Evolutionary conservation across 2,113 vertebrate species (phyloP).

Genomic region (Epinephelus lanceolatus): DNA sequence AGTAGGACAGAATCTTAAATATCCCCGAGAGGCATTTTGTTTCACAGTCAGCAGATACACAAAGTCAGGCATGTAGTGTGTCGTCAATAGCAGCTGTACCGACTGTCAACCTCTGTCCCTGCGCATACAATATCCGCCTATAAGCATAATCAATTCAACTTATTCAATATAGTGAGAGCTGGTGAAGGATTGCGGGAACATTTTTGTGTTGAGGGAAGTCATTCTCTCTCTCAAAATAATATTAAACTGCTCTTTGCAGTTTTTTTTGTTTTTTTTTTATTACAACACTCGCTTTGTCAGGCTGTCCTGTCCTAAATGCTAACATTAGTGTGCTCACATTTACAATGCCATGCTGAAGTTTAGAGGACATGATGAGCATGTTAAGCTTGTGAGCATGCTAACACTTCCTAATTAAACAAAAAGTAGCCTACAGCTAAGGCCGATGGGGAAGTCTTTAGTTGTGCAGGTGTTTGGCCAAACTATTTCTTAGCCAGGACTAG

Average conservation of each 20-base stretch:
- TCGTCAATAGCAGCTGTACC: slow-evolving; percentile 37
- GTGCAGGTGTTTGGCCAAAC: not conserved
- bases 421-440: not conserved
- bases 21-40: slow-evolving; percentile 60
- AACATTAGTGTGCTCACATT: not conserved
- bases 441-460: not conserved
- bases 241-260: not conserved
- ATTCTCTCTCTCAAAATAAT: slow-evolving; percentile 20
- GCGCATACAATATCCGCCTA: not conserved
- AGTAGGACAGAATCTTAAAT: slow-evolving; percentile 69
- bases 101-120: slow-evolving; percentile 20
- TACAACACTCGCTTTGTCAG: not conserved
- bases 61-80: slow-evolving; percentile 51
- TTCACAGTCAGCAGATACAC: slow-evolving; percentile 64
- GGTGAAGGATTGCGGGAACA: too few relatives aligned
- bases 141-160: slow-evolving; percentile 30
- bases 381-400: not conserved
- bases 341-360: not conserved
- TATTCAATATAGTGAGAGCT: not conserved
- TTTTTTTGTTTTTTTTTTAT: too few relatives aligned
- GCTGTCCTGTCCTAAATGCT: not conserved
- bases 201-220: not conserved
- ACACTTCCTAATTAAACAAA: not conserved
- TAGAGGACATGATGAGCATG: not conserved
- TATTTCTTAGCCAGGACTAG: not conserved